These are phyloP conservation scores for Dryococelus australis DNA, from an alignment of 2,888 invertebrate species.

Conservation along the genomic window DNA sequence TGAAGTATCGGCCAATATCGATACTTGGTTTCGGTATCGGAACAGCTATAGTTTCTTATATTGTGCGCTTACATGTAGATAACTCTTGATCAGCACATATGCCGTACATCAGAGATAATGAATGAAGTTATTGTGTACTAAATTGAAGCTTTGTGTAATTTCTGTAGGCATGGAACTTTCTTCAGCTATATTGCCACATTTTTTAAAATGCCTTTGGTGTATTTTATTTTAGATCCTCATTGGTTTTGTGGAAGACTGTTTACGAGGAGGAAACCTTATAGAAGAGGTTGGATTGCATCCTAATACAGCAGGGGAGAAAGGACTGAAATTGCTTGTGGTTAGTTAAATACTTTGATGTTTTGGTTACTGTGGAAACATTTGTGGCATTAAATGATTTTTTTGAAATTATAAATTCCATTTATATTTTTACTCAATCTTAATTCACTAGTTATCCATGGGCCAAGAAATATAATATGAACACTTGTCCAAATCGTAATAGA, in stretches of 20 bases:
- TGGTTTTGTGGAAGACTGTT: conserved; percentile 73
- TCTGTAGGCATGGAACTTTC: no score
- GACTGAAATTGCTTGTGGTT: conserved; percentile 85
- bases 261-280: conserved; percentile 72
- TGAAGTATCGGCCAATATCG: no score
- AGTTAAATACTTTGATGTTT: conserved; percentile 48
- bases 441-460: not conserved
- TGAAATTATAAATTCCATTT: not conserved
- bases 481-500: no score
- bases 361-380: not conserved
- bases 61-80: no score
- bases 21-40: no score
- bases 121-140: no score
- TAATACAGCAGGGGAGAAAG: conserved; percentile 85
- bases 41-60: no score
- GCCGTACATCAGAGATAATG: no score
- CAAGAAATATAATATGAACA: not conserved
- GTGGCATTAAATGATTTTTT: not conserved
- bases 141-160: no score
- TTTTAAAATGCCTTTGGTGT: not conserved
- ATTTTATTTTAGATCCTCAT: conserved; percentile 59
- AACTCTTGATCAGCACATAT: no score
- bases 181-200: not conserved
- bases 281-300: conserved; percentile 82
- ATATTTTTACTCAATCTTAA: no score